phyloP scores from a whole-genome alignment of 2,888 invertebrate species.

The Polietes domitor region DNA sequence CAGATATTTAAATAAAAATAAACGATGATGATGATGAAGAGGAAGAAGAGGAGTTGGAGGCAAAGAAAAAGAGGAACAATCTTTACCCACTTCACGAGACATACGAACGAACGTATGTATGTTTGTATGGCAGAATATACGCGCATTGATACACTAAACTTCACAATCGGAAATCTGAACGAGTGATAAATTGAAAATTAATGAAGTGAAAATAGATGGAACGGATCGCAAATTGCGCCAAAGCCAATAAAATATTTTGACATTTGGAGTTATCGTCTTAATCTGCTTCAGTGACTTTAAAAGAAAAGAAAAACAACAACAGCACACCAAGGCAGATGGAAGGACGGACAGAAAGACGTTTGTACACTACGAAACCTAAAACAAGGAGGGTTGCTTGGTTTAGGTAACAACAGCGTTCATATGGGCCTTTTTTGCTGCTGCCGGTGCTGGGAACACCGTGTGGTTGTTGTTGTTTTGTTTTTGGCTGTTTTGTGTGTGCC shows the following conservation, averaged over 20 bases:
- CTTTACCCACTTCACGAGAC: neutral
- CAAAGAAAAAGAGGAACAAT: neutral
- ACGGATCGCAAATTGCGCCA: slow-evolving; percentile 80
- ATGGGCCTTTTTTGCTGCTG: slow-evolving; percentile 34
- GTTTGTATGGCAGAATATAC: slow-evolving; percentile 32
- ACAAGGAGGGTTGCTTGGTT: slow-evolving; percentile 46
- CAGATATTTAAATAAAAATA: slow-evolving; percentile 61
- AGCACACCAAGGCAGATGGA: slow-evolving; percentile 14
- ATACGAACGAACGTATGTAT: neutral
- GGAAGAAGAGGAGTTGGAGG: slow-evolving; percentile 24
- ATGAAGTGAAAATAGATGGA: slow-evolving; percentile 80
- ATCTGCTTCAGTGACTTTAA: slow-evolving; percentile 79
- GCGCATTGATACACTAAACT: slow-evolving; percentile 41
- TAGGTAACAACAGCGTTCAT: slow-evolving; percentile 47
- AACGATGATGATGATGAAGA: slow-evolving; percentile 42
- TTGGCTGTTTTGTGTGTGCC: neutral
- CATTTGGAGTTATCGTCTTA: slow-evolving; percentile 80
- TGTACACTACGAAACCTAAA: neutral
- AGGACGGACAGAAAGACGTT: slow-evolving; percentile 10
- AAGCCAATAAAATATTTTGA: slow-evolving; percentile 80
- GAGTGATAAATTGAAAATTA: slow-evolving; percentile 80
- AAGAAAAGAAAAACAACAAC: slow-evolving; percentile 34
- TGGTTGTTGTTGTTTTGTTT: slow-evolving; percentile 11
- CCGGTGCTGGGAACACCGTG: neutral
- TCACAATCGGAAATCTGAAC: slow-evolving; percentile 78